Evolutionary conservation across 1,140 invertebrate species (phyloP), one percentile per base, ranked within the genome.

Genomic region (Drosophila sproati): DNA sequence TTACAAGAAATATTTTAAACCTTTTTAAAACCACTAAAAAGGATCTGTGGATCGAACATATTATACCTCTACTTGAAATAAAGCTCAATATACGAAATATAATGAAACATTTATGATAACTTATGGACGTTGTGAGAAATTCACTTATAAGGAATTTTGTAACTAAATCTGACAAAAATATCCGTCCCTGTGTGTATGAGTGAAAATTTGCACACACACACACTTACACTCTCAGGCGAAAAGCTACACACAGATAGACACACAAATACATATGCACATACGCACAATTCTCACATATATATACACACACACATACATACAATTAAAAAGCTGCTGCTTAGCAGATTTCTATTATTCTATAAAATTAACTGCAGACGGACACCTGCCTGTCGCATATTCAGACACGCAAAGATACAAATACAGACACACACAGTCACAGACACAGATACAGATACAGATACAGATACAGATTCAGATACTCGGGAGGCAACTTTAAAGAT

Each of bases 91-190:
- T 73, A 10, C 35, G 20, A 32, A 62, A 43, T 57, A 56, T 52
- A 54, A 34, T 8, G 12, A 50, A 37, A 52, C 64, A 45, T 66
- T 63, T 77, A 80, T 85, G 69, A 85, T 70, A 28, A 71, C 31
- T 70, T 75, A 64, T 77, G 73, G 56, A 74, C 39, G 59, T 63
- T 77, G 70, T 41, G 52, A 64, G 56, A 85, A 77, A 91, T 86
- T 82, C 71, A 68, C 91, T 92, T 92, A 92, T 91, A 92, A 92
- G 91, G 91, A 87, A 90, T 92, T 92, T 90, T 92, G 91, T 91
- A 92, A 92, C 83, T 77, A 80, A 92, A 92, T 92, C 76, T 88
- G 78, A 81, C 73, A 78, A 73, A 57, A 77, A 56, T 77, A 67
- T 70, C 59, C 57, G 28, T 31, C 8, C 12, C 2, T 69, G 55